These are phyloP conservation scores for Limnephilus auricula DNA, from an alignment of 2,888 invertebrate genomes.

Conservation along the genomic window DNA sequence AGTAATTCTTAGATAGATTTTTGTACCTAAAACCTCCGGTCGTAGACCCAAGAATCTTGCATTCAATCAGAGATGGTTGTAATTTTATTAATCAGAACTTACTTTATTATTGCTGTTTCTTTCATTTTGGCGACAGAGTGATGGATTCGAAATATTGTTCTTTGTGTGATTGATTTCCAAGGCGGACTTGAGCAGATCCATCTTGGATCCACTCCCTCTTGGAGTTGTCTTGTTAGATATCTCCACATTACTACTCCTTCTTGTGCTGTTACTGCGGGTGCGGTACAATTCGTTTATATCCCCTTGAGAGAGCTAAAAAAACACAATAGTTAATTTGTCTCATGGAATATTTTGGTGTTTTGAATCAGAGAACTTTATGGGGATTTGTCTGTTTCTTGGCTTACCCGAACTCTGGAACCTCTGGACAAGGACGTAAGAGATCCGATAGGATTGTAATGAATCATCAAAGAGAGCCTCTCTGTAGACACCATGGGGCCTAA, in stretches of 20 bases:
- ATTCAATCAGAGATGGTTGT: not conserved
- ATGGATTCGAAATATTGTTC: slow-evolving; percentile 79
- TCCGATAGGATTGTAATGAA: slow-evolving; percentile 86
- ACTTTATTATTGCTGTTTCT: slow-evolving; percentile 65
- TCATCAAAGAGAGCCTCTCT: slow-evolving; percentile 85
- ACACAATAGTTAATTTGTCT: not conserved
- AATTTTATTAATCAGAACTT: slow-evolving; percentile 33
- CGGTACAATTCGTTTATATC: slow-evolving; percentile 76
- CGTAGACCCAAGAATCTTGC: not conserved
- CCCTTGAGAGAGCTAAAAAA: slow-evolving; percentile 75
- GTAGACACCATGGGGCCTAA: slow-evolving; percentile 84
- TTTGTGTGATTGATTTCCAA: slow-evolving; percentile 81
- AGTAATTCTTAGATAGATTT: not conserved
- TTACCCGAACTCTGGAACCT: slow-evolving; percentile 78
- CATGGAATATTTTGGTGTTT: not conserved
- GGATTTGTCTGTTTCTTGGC: slow-evolving; percentile 55
- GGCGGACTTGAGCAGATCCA: slow-evolving; percentile 83
- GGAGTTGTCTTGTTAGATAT: slow-evolving; percentile 72
- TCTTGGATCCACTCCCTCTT: slow-evolving; percentile 78
- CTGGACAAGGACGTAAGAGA: slow-evolving; percentile 85
- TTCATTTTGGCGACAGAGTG: slow-evolving; percentile 72
- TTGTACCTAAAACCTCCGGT: not conserved
- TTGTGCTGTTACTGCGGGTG: slow-evolving; percentile 75
- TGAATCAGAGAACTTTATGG: not conserved
- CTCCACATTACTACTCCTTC: slow-evolving; percentile 79